Base-by-base conservation (phyloP, 2,797 vertebrate genomes). In the Arctocebus calabarensis region DNA sequence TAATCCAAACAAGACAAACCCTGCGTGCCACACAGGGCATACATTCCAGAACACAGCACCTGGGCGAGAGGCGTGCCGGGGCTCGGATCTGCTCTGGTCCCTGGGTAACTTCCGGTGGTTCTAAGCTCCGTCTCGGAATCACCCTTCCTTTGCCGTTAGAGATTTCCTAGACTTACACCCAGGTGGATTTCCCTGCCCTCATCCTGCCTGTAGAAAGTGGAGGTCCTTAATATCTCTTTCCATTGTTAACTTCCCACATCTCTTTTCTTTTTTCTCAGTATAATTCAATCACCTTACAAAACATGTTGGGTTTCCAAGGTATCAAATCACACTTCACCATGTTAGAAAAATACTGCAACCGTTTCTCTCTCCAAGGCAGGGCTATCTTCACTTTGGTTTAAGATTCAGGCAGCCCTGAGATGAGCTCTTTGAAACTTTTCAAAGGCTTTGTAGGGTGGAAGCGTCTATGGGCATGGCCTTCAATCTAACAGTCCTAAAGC, bases 261-360 rank as follows among this genome's bases (percentile, higher is more conserved):
- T 9, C 3, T 94, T 88, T 94, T 61, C 34, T 82, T 64, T 64
- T 57, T n/a, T 57, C 52, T 22, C 37, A 61, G 43, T 73, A 37
- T 73, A 92, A 90, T 87, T 62, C 55, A 90, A 77, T 29, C 81
- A 48, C 45, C 40, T 79, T 93, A 37, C 64, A 84, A 88, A 93
- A 71, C 25, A 48, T 3, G 62, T 11, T 94, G n/a, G 14, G 12
- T 74, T 94, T 88, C 22, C 43, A 85, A 79, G 17, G 23, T 79
- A 90, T 90, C 79, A 85, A 62, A 85, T 81, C 78, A 62, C 77
- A 94, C 88, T 43, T 34, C 4, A 85, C 14, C 84, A 83, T 7
- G 37, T 81, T 70, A 94, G 52, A 82, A 84, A 92, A 90, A 82
- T 61, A 7, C 11, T 27, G 70, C 1, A 23, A 57, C 13, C 68